Base-by-base conservation (phyloP, 2,113 vertebrate species). In the Anolis carolinensis region DNA sequence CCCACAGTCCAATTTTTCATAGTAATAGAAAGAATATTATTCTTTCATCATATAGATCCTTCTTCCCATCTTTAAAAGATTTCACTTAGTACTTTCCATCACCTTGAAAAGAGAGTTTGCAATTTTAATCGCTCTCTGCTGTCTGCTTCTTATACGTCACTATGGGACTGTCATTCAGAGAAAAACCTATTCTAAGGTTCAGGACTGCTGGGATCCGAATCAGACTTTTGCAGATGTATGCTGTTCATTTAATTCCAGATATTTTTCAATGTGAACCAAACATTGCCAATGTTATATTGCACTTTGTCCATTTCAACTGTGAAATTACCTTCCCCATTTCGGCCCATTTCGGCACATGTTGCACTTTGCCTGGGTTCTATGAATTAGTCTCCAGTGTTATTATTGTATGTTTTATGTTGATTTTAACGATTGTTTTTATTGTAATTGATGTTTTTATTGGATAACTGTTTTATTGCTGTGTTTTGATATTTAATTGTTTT, bases 81-180 rank as follows among this genome's bases (percentile, higher is more conserved):
- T 83, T 90, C 78, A 95, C 94, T 95, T 95, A 93, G 93, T 89
- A 94, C 92, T 92, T 92, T 91, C 94, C 90, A 91, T 86, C 92
- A 94, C 88, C 88, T 80, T 90, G 95, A 93, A 93, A 94, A 95
- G 94, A 89, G 86, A 88, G 95, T 93, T 93, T 93, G 79, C 92
- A 92, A 86, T 93, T 96, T 93, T 96, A 96, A 96, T 96, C 91
- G 93, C 91, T 90, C 89, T 52, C 88, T 91, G 79, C 90, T 92
- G 94, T 95, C 91, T 93, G 93, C 91, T 91, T 92, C 88, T 91
- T 86, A 63, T 89, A 92, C 52, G 93, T 91, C 93, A 92, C 91
- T 89, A 16, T 84, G 91, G 92, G 92, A 93, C 92, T 88, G 91
- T 94, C 92, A 83, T 88, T 94, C 89, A 78, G 80, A 20, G 23